phyloP scores from a whole-genome alignment of 2,888 invertebrate species.

The Linnaemya tessellans region DNA sequence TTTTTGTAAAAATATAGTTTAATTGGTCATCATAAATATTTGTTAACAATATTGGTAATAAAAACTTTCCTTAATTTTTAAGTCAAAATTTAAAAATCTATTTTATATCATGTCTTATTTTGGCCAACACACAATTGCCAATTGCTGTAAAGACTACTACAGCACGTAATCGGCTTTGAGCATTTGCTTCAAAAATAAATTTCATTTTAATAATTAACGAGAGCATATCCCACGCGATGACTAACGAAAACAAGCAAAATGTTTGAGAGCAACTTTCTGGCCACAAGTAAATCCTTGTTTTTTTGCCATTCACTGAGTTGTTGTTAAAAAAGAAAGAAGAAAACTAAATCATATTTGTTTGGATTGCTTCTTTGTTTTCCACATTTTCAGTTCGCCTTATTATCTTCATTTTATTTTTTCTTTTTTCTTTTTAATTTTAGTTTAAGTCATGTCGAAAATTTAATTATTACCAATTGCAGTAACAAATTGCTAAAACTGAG shows the following conservation, averaged over 20 bases:
- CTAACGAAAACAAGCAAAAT: neutral
- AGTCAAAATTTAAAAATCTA: neutral
- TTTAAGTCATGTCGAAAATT: slow-evolving; percentile 51
- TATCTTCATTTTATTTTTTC: neutral
- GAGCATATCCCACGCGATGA: slow-evolving; percentile 15
- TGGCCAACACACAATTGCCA: neutral
- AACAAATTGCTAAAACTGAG: slow-evolving; percentile 44
- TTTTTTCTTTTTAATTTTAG: slow-evolving; percentile 28
- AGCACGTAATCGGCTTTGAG: slow-evolving; percentile 60
- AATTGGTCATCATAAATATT: no score
- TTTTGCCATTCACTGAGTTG: no score
- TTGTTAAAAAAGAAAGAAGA: neutral
- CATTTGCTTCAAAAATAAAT: slow-evolving; percentile 1
- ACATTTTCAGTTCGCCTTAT: neutral
- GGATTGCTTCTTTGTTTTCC: neutral
- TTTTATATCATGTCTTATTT: neutral
- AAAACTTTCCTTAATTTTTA: neutral
- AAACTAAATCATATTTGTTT: slow-evolving; percentile 17
- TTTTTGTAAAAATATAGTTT: no score
- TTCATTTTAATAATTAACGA: slow-evolving; percentile 51
- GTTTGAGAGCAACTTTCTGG: neutral
- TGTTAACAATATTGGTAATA: neutral
- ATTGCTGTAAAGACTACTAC: no score
- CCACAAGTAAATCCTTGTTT: slow-evolving; percentile 27
- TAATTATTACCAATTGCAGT: slow-evolving; percentile 58